A percentile compares a stretch with the other conserved stretches of the same genome.
Conservation (phyloP, 2,113 vertebrate species). For the Hippocampus mohnikei region DNA sequence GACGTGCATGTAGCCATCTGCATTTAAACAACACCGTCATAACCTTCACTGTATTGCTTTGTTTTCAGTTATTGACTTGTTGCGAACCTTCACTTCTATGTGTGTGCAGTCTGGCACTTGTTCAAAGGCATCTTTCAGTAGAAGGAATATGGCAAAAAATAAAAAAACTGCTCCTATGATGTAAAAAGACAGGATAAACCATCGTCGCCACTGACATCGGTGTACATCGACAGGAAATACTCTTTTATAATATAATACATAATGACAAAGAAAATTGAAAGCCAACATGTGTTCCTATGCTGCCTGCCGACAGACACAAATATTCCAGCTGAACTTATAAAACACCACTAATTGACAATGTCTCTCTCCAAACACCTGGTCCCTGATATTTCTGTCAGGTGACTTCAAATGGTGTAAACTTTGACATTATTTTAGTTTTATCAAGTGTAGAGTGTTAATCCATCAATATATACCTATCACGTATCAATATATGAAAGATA, state of each 20-base stretch:
- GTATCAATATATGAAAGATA: background rate
- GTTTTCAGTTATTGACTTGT: constrained; percentile 64
- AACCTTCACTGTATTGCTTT: constrained; percentile 55
- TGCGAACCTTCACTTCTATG: constrained; percentile 55
- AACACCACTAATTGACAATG: background rate
- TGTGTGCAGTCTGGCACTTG: constrained; percentile 29
- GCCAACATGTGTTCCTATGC: background rate
- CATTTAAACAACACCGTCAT: constrained; percentile 39
- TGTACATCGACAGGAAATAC: constrained; percentile 21
- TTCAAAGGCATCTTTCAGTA: constrained; percentile 51
- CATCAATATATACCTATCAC: background rate
- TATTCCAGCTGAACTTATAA: background rate
- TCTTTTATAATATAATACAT: background rate
- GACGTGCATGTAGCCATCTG: constrained; percentile 45
- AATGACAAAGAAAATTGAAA: background rate
- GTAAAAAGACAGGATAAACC: constrained; percentile 27
- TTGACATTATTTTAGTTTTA: background rate
- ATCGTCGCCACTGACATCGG: constrained; percentile 27
- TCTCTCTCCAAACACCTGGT: background rate
- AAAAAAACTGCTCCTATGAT: constrained; percentile 16
- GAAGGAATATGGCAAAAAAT: constrained; percentile 29
- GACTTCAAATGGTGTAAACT: background rate
- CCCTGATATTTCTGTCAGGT: background rate
- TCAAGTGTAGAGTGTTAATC: background rate
- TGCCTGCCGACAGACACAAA: background rate